A percentile compares a stretch with the other conserved stretches of the same genome.
These are phyloP conservation scores for Vidua chalybeata DNA, from an alignment of 2,113 vertebrate genomes.

Conservation along the genomic window DNA sequence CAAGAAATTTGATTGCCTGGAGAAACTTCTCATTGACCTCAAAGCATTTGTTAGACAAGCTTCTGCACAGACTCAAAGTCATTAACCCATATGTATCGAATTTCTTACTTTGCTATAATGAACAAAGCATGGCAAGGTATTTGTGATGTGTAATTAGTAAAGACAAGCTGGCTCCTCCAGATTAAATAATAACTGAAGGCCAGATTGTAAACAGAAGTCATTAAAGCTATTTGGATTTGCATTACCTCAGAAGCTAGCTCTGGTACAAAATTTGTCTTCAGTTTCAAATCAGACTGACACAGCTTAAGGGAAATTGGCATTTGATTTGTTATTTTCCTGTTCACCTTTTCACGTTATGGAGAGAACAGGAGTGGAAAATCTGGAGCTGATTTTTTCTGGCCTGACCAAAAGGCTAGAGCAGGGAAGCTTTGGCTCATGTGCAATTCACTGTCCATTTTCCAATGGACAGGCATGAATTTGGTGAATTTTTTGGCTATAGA, in stretches of 20 bases:
- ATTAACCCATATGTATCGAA: background rate
- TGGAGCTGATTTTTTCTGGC: background rate
- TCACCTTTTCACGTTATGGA: background rate
- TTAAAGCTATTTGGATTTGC: background rate
- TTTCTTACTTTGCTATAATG: background rate
- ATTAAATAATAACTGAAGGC: conserved; percentile 31
- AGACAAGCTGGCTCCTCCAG: conserved; percentile 17
- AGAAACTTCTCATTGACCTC: background rate
- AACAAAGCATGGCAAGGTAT: conserved; percentile 1
- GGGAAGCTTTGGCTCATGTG: background rate
- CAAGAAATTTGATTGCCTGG: background rate
- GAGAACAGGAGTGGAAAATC: background rate
- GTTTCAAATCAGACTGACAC: background rate
- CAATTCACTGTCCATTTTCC: background rate
- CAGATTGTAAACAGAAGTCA: background rate
- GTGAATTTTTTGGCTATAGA: background rate
- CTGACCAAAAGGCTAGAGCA: background rate
- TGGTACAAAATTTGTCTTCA: background rate
- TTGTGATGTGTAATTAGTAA: background rate
- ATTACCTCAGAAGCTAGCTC: background rate
- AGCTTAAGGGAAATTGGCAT: background rate
- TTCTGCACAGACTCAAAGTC: background rate
- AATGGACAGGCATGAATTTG: background rate
- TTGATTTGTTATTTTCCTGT: background rate
- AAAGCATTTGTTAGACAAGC: background rate